These are phyloP conservation scores for Manis pentadactyla DNA, from an alignment of 2,797 vertebrate genomes.

Conservation along the genomic window DNA sequence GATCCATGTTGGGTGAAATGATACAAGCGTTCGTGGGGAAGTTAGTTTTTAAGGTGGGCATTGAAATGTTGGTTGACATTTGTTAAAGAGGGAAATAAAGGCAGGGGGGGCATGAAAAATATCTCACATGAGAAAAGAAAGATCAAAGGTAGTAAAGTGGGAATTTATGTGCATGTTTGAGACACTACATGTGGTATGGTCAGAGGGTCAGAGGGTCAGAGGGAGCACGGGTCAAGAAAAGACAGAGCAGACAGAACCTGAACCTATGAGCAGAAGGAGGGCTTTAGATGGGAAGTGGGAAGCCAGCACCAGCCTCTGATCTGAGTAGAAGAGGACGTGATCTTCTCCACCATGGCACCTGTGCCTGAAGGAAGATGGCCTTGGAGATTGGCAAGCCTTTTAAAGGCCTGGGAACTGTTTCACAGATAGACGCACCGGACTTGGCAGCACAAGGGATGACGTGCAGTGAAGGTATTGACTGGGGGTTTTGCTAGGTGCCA, in stretches of 20 bases:
- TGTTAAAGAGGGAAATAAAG: background rate
- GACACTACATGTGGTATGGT: accelerated
- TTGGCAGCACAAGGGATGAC: background rate
- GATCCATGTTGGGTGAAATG: background rate
- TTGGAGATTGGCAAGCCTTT: background rate
- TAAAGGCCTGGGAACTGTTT: background rate
- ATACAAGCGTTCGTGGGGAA: background rate
- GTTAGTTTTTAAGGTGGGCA: background rate
- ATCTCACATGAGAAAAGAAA: background rate
- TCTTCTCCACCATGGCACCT: background rate
- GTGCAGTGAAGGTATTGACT: accelerated
- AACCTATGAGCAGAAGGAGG: background rate
- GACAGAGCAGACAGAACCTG: background rate
- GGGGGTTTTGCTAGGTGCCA: background rate
- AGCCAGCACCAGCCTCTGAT: background rate
- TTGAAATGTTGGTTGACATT: background rate
- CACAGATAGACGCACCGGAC: no score
- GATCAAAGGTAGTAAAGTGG: background rate
- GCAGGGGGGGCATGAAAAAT: background rate
- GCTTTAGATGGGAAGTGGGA: background rate
- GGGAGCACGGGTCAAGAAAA: background rate
- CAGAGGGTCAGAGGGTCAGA: background rate
- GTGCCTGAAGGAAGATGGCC: background rate
- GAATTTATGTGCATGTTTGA: background rate
- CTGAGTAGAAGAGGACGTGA: no score